These are phyloP conservation scores for Selenia dentaria DNA, from an alignment of 2,888 invertebrate species.

Conservation along the genomic window DNA sequence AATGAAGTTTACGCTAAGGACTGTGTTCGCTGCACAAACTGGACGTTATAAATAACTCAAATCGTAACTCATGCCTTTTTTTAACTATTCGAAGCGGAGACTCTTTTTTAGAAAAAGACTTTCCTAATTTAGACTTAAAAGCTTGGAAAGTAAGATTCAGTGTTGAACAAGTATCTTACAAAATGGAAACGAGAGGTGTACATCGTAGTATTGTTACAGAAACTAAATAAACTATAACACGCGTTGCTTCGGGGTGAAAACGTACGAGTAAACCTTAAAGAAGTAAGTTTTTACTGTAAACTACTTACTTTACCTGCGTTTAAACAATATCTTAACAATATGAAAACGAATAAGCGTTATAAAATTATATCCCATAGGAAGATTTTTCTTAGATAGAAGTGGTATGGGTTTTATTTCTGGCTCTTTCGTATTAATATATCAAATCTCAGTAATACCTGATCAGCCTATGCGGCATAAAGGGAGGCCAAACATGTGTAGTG, in stretches of 20 bases:
- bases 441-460: no score
- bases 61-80: constrained; percentile 73
- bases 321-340: no score
- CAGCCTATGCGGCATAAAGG: no score
- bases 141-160: constrained; percentile 46
- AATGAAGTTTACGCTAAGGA: constrained; percentile 67
- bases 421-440: no score
- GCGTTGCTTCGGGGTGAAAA: constrained; percentile 58
- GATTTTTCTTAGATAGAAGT: no score
- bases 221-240: constrained; percentile 66
- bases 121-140: constrained; percentile 46
- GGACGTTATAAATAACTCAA: constrained; percentile 79
- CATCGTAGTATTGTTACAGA: constrained; percentile 66
- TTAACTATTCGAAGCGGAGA: constrained; percentile 52
- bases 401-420: no score
- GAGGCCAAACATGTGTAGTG: no score
- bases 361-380: no score
- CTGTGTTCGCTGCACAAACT: constrained; percentile 64
- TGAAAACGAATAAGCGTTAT: no score
- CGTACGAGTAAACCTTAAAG: no score
- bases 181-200: constrained; percentile 50
- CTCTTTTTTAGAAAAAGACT: constrained; percentile 39
- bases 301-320: no score
- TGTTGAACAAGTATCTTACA: constrained; percentile 32
- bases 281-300: no score